Evolutionary conservation across 1,140 invertebrate genomes (phyloP), one percentile per base, ranked within the genome.

Genomic region (Formica selysi): DNA sequence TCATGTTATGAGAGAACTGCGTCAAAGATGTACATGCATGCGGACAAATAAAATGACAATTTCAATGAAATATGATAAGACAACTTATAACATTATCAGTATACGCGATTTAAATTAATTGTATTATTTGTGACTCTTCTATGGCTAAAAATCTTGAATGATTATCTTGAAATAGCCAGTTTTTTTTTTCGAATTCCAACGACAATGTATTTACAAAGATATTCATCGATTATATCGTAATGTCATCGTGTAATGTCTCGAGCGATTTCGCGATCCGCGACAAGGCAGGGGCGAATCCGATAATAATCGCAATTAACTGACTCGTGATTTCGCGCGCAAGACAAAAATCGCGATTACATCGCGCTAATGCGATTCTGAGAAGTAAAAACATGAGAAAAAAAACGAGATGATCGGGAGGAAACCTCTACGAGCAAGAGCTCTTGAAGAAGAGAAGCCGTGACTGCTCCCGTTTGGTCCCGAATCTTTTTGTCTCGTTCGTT

Each of bases 401-500:
- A 79, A 78, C 59, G 32, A 61, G 26, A 13, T 38, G 41, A 80
- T 22, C 57, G 26, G 62, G 10, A 64, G 64, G 51, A 76, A 74
- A 41, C 44, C 29, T 74, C 48, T 64, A 54, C 6, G 57, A 65
- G 74, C 29, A 48, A 13, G 26, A 48, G 29, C 44, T 57, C 19
- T 65, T 51, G 59, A 41, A 62, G 61, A 32, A 32, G 16, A 36
- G 54, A 41, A 70, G 48, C 71, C 38, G 57, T 80, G 76, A 71
- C 80, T 62, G 59, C 71, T 79, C 85, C 71, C 76, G 67, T 85
- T 87, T 74, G 71, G 67, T 29, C 64, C 8, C 1, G 54, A 57
- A 62, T 54, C 73, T 88, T 90, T 88, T 90, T 79, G 65, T 86
- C 83, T 83, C 71, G 80, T 86, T 88, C 71, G 81, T 90, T 84